A percentile compares a stretch with the other conserved stretches of the same genome.
These are phyloP conservation scores for Ranitomeya imitator DNA, from an alignment of 2,113 vertebrate genomes.

Conservation along the genomic window DNA sequence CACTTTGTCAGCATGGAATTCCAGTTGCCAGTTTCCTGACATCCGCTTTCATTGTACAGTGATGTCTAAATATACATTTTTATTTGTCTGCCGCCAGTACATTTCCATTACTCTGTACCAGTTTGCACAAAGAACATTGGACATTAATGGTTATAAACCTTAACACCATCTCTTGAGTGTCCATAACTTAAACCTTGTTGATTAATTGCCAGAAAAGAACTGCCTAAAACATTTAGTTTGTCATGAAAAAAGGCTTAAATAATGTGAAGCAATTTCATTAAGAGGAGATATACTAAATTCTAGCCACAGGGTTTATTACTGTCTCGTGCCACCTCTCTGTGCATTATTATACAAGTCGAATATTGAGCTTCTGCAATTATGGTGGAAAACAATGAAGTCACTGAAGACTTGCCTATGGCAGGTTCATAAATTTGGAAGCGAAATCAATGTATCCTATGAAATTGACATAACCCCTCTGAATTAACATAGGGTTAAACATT, in stretches of 20 bases:
- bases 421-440: constrained; percentile 14
- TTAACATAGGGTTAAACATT: neutral
- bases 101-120: neutral
- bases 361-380: constrained; percentile 40
- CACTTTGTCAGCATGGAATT: no score
- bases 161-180: neutral
- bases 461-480: neutral
- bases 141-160: neutral
- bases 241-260: constrained; percentile 18
- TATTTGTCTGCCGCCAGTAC: neutral
- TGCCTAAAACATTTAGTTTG: constrained; percentile 31
- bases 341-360: constrained; percentile 22
- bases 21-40: no score
- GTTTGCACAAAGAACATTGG: neutral
- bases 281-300: constrained; percentile 40
- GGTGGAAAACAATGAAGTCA: neutral
- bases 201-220: constrained; percentile 17
- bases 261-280: neutral
- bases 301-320: constrained; percentile 20
- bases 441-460: neutral
- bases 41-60: no score
- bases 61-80: no score
- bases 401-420: constrained; percentile 39
- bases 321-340: constrained; percentile 34
- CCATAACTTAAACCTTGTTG: constrained; percentile 25